Evolutionary conservation across 2,888 invertebrate genomes (phyloP).

Genomic region (Bombyx huttoni): DNA sequence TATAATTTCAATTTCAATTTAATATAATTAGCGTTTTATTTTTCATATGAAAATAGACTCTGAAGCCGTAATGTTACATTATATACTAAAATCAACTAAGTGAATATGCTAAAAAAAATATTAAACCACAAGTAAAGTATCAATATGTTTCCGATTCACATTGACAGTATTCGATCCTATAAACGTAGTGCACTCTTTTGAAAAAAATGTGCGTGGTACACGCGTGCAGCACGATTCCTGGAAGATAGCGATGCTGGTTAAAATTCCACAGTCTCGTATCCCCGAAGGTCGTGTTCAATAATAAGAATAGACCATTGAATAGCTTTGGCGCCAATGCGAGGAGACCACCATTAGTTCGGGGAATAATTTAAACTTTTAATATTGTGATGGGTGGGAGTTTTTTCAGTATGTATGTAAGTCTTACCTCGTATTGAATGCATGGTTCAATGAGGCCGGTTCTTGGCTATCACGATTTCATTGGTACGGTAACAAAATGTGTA

Average conservation of each 20-base stretch:
- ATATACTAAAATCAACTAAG: too few species aligned
- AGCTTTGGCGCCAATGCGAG: constrained; percentile 17
- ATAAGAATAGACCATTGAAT: constrained; percentile 39
- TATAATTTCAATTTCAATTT: neutral
- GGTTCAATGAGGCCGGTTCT: too few species aligned
- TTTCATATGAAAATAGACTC: neutral
- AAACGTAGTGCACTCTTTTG: neutral
- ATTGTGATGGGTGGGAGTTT: too few species aligned
- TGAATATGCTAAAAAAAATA: neutral
- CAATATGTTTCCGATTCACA: neutral
- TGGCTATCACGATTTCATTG: too few species aligned
- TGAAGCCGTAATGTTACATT: too few species aligned
- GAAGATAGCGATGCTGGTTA: constrained; percentile 51
- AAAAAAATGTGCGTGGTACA: constrained; percentile 49
- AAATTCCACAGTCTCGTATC: constrained; percentile 36
- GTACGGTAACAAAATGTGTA: too few species aligned
- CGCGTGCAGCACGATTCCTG: constrained; percentile 47
- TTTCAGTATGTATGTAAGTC: too few species aligned
- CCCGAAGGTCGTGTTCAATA: constrained; percentile 53
- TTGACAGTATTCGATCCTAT: neutral
- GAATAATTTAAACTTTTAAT: neutral
- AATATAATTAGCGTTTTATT: neutral
- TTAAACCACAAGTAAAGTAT: neutral
- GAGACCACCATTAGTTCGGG: neutral
- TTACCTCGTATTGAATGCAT: too few species aligned